Percentiles rank a stretch among this genome's conserved stretches.
phyloP scores from a whole-genome alignment of 2,888 invertebrate genomes.

The Chloromyia formosa region DNA sequence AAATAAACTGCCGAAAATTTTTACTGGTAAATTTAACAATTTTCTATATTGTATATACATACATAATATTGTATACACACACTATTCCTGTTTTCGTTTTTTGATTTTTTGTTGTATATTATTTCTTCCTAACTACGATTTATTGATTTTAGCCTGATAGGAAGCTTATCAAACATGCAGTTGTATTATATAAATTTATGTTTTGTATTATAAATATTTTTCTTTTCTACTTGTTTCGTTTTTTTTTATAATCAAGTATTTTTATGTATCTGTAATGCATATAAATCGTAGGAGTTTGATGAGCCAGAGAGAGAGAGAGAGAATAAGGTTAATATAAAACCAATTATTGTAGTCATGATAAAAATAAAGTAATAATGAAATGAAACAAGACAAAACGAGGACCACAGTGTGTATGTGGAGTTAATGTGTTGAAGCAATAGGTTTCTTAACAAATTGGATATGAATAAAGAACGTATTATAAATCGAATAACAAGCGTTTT shows the following conservation, averaged over 20 bases:
- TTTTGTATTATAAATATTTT: neutral
- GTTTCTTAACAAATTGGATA: conserved; percentile 11
- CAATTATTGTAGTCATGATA: conserved; percentile 3
- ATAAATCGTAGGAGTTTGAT: neutral
- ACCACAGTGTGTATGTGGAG: conserved; percentile 33
- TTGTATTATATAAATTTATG: neutral
- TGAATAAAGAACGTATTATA: conserved; percentile 14
- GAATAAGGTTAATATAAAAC: neutral
- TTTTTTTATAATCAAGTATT: neutral
- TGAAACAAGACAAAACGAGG: conserved; percentile 2
- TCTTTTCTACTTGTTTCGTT: neutral
- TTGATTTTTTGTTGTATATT: too few relatives aligned
- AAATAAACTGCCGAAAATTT: too few relatives aligned
- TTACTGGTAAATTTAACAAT: too few relatives aligned
- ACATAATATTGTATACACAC: too few relatives aligned
- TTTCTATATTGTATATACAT: too few relatives aligned
- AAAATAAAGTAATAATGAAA: neutral
- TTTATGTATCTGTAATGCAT: conserved; percentile 11
- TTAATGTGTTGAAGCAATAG: conserved; percentile 32
- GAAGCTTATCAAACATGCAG: too few relatives aligned
- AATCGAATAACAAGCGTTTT: neutral
- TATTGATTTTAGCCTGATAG: too few relatives aligned
- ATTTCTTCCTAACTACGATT: too few relatives aligned
- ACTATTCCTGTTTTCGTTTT: too few relatives aligned
- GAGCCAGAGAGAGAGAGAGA: neutral